A percentile compares a stretch with the other conserved stretches of the same genome.
These are phyloP conservation scores for Exephanes ischioxanthus DNA, from an alignment of 2,888 invertebrate genomes.

Conservation along the genomic window DNA sequence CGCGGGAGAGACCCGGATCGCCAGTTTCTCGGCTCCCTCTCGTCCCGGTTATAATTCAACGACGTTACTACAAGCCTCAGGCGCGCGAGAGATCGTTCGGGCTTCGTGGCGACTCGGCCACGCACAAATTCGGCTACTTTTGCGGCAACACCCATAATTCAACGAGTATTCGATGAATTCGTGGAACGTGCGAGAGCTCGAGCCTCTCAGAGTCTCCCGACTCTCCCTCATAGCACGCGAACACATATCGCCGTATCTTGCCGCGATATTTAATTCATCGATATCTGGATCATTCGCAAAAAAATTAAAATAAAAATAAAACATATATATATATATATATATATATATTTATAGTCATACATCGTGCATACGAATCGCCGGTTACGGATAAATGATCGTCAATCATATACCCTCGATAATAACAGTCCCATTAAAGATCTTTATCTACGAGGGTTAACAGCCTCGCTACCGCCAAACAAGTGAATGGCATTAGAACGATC, in stretches of 20 bases:
- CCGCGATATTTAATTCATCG: conserved; percentile 34
- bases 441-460: conserved; percentile 72
- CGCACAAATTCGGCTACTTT: conserved; percentile 72
- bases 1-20: conserved; percentile 56
- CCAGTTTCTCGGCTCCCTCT: conserved; percentile 36
- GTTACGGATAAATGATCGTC: conserved; percentile 36
- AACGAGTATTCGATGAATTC: conserved; percentile 80
- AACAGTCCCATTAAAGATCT: conserved; percentile 78
- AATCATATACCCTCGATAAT: conserved; percentile 64
- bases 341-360: background rate
- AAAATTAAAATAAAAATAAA: background rate
- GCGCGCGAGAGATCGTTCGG: conserved; percentile 38
- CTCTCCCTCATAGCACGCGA: conserved; percentile 40
- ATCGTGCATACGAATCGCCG: background rate
- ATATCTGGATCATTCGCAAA: conserved; percentile 41
- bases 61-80: conserved; percentile 63
- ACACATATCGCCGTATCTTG: conserved; percentile 3
- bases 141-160: conserved; percentile 74
- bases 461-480: conserved; percentile 77
- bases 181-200: conserved; percentile 71
- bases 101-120: conserved; percentile 36
- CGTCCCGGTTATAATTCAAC: conserved; percentile 67
- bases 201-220: background rate
- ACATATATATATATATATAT: background rate
- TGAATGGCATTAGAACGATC: conserved; percentile 82